A percentile compares a stretch with the other conserved stretches of the same genome.
phyloP scores from a whole-genome alignment of 2,888 invertebrate species.

The Morpho helenor region DNA sequence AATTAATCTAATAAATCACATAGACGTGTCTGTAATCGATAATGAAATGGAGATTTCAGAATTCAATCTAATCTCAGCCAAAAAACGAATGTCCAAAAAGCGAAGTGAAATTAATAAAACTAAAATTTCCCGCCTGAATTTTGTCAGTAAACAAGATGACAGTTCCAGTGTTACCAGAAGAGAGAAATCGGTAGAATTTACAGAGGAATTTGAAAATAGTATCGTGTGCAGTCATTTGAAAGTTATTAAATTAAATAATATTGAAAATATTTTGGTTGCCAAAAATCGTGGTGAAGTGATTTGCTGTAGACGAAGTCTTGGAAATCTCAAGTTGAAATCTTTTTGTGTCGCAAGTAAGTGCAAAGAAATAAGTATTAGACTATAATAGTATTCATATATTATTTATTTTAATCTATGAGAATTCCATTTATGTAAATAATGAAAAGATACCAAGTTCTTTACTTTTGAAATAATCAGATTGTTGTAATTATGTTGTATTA shows the following conservation, averaged over 20 bases:
- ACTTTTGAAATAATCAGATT: too few species aligned
- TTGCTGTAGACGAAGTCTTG: conserved; percentile 47
- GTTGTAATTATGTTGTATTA: too few species aligned
- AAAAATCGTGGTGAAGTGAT: conserved; percentile 63
- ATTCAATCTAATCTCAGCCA: conserved; percentile 61
- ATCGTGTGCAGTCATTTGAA: conserved; percentile 57
- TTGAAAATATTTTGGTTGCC: conserved; percentile 53
- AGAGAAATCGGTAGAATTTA: conserved; percentile 37
- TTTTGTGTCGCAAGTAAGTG: conserved; percentile 56
- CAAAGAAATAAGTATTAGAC: background rate
- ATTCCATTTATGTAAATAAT: too few species aligned
- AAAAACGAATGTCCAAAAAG: conserved; percentile 45
- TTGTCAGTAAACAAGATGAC: conserved; percentile 41
- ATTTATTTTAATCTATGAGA: too few species aligned
- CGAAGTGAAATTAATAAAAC: conserved; percentile 41
- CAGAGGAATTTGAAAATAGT: conserved; percentile 49
- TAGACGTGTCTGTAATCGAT: conserved; percentile 35
- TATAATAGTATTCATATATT: too few species aligned
- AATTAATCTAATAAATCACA: conserved; percentile 44
- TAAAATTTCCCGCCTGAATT: conserved; percentile 44
- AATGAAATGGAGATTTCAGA: conserved; percentile 21
- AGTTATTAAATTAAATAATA: conserved; percentile 43
- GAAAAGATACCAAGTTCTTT: too few species aligned
- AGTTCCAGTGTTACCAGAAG: conserved; percentile 55
- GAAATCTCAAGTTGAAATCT: conserved; percentile 44